phyloP scores from a whole-genome alignment of 2,113 vertebrate species.

The Crotalus helleri region DNA sequence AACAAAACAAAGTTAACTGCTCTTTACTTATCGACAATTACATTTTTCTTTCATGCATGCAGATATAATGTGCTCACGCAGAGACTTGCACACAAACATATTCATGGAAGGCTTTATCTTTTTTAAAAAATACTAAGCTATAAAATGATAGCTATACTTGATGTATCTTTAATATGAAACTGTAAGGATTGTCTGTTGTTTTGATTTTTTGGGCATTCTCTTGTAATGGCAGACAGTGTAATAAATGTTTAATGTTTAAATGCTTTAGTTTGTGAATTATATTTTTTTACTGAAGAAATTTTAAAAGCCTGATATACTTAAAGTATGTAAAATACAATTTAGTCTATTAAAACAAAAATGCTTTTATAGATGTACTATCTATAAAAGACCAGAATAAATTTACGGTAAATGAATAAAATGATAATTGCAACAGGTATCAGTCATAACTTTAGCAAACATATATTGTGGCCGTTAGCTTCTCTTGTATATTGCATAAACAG shows the following conservation, averaged over 20 bases:
- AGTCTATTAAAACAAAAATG: constrained; percentile 37
- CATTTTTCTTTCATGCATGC: constrained; percentile 10
- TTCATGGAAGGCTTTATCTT: constrained; percentile 41
- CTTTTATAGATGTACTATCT: constrained; percentile 60
- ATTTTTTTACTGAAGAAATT: constrained; percentile 51
- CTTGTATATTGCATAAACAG: constrained; percentile 47
- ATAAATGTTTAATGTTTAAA: constrained; percentile 45
- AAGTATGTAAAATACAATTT: constrained; percentile 57
- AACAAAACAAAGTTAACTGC: constrained; percentile 82
- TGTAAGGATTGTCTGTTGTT: constrained; percentile 67
- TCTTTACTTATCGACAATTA: constrained; percentile 64
- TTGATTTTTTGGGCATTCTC: constrained; percentile 53
- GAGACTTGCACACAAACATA: constrained; percentile 7
- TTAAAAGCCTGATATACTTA: constrained; percentile 45
- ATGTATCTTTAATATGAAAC: constrained; percentile 52
- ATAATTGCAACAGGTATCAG: constrained; percentile 62
- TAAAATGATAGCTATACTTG: constrained; percentile 53
- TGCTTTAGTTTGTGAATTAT: constrained; percentile 48
- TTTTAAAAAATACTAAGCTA: constrained; percentile 53
- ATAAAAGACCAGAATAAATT: constrained; percentile 51
- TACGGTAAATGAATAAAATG: constrained; percentile 48
- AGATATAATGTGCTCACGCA: constrained; percentile 57
- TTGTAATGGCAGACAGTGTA: constrained; percentile 51
- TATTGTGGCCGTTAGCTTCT: constrained; percentile 50
- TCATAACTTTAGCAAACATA: constrained; percentile 73